phyloP scores from a whole-genome alignment of 2,113 vertebrate species.

The Ctenomys sociabilis region DNA sequence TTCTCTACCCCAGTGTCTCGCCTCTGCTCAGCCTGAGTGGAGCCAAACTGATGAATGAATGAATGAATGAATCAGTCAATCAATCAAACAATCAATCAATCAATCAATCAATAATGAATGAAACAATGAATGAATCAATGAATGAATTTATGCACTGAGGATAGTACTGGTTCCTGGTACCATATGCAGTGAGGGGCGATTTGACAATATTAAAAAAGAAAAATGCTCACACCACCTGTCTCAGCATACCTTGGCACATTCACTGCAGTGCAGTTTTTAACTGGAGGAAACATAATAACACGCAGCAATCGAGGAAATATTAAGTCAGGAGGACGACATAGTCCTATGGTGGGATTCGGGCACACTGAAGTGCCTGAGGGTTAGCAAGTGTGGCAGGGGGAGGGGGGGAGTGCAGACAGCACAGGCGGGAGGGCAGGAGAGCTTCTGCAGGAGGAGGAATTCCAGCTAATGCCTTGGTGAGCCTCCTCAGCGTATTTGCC shows the following conservation, averaged over 20 bases:
- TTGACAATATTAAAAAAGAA: neutral
- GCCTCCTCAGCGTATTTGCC: too few relatives aligned
- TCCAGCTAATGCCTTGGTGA: neutral
- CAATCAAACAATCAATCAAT: neutral
- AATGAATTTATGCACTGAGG: neutral
- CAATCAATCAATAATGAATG: neutral
- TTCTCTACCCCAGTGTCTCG: rapidly evolving
- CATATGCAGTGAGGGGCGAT: neutral
- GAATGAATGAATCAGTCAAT: neutral
- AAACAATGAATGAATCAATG: neutral
- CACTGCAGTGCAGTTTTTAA: neutral
- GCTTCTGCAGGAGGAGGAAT: neutral
- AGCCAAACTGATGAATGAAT: rapidly evolving
- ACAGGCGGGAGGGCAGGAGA: neutral
- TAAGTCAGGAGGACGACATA: neutral
- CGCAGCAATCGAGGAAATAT: neutral
- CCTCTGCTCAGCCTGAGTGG: neutral
- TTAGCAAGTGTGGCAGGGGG: neutral
- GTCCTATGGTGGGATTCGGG: neutral
- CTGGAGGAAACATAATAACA: neutral
- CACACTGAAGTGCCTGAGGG: neutral
- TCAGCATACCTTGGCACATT: neutral
- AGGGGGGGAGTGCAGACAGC: too few relatives aligned
- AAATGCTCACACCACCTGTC: neutral
- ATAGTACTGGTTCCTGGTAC: neutral